phyloP scores from a whole-genome alignment of 2,797 vertebrate genomes.

The Hirundo rustica region DNA sequence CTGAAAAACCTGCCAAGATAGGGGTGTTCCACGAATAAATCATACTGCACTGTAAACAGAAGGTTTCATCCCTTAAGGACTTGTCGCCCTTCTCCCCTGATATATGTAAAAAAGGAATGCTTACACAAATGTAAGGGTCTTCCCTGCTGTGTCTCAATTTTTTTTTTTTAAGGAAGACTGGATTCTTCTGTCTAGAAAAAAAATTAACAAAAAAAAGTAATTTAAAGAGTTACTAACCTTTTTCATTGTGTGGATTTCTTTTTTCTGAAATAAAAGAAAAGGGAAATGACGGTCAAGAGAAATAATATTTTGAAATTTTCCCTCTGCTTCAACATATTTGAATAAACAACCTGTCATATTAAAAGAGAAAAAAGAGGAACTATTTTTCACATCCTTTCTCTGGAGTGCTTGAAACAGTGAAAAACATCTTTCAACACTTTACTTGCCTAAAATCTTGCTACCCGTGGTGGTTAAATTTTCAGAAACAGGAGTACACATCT shows the following conservation, averaged over 20 bases:
- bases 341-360: background rate
- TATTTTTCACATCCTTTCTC: background rate
- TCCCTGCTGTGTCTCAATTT: background rate
- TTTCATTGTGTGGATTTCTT: slow-evolving; percentile 74
- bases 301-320: background rate
- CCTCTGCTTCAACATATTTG: background rate
- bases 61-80: background rate
- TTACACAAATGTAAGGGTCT: background rate
- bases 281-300: slow-evolving; percentile 52
- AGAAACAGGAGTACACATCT: background rate
- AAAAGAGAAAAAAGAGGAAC: background rate
- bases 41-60: background rate
- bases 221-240: slow-evolving; percentile 67
- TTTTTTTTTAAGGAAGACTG: background rate
- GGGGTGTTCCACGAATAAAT: background rate
- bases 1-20: background rate
- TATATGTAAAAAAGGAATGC: background rate
- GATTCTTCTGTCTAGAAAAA: background rate
- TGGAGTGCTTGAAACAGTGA: background rate
- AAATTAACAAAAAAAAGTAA: background rate
- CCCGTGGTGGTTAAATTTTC: background rate
- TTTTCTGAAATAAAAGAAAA: slow-evolving; percentile 71
- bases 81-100: background rate
- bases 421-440: background rate
- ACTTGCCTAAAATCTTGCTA: background rate